Conservation (phyloP, 2,797 vertebrate species). For the Acipenser transmontanus region DNA sequence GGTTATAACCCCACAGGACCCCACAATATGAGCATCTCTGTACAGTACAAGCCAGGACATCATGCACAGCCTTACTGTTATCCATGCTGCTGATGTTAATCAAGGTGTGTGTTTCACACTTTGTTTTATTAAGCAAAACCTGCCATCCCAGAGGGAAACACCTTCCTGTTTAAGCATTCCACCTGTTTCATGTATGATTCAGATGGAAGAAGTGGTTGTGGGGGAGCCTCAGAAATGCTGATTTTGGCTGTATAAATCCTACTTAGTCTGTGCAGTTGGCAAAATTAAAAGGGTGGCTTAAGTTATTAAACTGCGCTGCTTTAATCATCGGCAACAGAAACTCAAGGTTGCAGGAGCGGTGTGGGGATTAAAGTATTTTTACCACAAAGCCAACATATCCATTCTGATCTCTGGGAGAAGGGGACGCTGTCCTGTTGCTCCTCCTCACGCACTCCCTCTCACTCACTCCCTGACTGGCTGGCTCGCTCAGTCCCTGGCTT, state of each 20-base stretch:
- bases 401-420: slow-evolving; percentile 13
- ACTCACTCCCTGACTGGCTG: slow-evolving; percentile 17
- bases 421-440: slow-evolving; percentile 32
- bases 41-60: too few relatives aligned
- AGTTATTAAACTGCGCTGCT: slow-evolving; percentile 91
- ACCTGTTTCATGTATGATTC: too few relatives aligned
- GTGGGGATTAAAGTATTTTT: slow-evolving; percentile 82
- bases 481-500: slow-evolving; percentile 6
- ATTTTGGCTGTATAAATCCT: slow-evolving; percentile 20
- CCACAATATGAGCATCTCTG: too few relatives aligned
- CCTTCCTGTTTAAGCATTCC: not conserved
- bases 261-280: slow-evolving; percentile 34
- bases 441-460: slow-evolving; percentile 24
- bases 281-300: slow-evolving; percentile 82
- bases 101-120: too few relatives aligned
- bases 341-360: slow-evolving; percentile 63
- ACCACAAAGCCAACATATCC: too few relatives aligned
- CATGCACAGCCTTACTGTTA: too few relatives aligned
- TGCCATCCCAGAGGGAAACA: too few relatives aligned
- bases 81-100: too few relatives aligned
- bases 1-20: too few relatives aligned
- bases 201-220: not conserved
- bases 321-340: slow-evolving; percentile 71
- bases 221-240: not conserved
- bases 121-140: too few relatives aligned